Conservation (phyloP, 1,140 invertebrate species). For the Rhopalosiphum padi region DNA sequence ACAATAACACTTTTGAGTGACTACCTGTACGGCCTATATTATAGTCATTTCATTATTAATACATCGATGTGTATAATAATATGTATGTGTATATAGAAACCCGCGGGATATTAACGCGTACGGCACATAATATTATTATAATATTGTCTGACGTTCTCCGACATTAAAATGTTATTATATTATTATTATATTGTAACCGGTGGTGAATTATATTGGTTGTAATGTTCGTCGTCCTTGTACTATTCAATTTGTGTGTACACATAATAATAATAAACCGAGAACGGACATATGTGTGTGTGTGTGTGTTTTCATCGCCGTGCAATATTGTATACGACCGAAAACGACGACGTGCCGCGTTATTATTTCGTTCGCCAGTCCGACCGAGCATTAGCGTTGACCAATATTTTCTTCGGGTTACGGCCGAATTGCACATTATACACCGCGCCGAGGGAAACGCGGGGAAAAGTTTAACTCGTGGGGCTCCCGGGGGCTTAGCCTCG, state of each 20-base stretch:
- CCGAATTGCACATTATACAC: too few species aligned
- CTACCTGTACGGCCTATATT: not conserved
- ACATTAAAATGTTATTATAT: not conserved
- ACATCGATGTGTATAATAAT: not conserved
- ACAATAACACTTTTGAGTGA: too few species aligned
- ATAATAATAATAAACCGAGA: not conserved
- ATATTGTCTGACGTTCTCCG: not conserved
- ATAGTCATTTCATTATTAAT: too few species aligned
- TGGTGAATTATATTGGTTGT: not conserved
- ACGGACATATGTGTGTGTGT: not conserved
- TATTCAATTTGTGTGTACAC: not conserved
- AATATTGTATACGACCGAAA: not conserved
- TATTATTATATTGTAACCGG: not conserved
- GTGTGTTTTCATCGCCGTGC: too few species aligned
- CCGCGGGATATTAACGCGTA: not conserved
- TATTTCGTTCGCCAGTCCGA: not conserved
- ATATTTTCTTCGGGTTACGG: not conserved
- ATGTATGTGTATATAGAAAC: not conserved
- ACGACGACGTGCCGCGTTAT: not conserved
- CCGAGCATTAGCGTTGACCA: too few species aligned
- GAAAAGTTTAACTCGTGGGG: too few species aligned
- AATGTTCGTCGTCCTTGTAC: not conserved
- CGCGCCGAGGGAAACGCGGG: too few species aligned
- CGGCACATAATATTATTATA: not conserved
- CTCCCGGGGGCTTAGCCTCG: too few species aligned